Percentiles rank a stretch among this genome's conserved stretches.
These are phyloP conservation scores for Anableps anableps DNA, from an alignment of 2,797 vertebrate species.

Conservation along the genomic window DNA sequence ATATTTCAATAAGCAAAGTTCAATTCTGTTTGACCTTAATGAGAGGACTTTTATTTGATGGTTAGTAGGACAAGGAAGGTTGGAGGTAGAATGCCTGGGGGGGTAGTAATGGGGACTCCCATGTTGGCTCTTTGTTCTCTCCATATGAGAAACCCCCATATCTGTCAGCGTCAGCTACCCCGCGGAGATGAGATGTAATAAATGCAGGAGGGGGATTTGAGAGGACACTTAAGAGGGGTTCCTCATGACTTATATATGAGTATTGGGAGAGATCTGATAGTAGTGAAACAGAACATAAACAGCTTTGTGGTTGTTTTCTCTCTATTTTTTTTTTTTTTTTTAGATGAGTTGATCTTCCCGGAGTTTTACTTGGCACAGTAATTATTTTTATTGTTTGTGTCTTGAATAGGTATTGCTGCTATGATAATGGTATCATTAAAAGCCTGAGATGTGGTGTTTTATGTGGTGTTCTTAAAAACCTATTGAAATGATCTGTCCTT, in stretches of 20 bases:
- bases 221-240: slow-evolving; percentile 66
- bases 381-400: background rate
- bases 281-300: slow-evolving; percentile 54
- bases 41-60: slow-evolving; percentile 26
- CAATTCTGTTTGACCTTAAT: slow-evolving; percentile 33
- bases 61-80: slow-evolving; percentile 32
- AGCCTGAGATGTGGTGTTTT: background rate
- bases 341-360: background rate
- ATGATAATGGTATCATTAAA: background rate
- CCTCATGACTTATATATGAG: slow-evolving; percentile 82
- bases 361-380: background rate
- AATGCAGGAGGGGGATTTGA: slow-evolving; percentile 66
- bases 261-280: slow-evolving; percentile 36
- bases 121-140: slow-evolving; percentile 72
- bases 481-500: background rate
- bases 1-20: slow-evolving; percentile 9
- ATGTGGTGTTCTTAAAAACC: background rate
- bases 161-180: slow-evolving; percentile 70
- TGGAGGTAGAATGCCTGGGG: slow-evolving; percentile 23
- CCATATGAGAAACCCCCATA: slow-evolving; percentile 57
- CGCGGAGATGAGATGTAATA: slow-evolving; percentile 61
- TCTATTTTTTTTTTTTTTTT: background rate
- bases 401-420: slow-evolving; percentile 4
- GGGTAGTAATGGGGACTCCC: slow-evolving; percentile 38
- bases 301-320: slow-evolving; percentile 27